Evolutionary conservation across 2,888 invertebrate genomes (phyloP).

Genomic region (Mythimna lalbum): DNA sequence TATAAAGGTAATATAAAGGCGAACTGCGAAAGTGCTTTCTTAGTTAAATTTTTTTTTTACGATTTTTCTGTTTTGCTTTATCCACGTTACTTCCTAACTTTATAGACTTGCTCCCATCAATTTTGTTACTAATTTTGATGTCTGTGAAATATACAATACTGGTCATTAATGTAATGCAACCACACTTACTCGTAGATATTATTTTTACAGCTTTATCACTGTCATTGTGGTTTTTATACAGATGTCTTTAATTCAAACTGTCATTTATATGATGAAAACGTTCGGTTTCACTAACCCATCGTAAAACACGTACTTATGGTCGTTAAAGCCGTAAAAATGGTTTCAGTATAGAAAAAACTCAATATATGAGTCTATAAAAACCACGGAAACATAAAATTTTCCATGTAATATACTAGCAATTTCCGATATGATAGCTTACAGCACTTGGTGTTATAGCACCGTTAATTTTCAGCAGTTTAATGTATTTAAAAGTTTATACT

Average conservation of each 20-base stretch:
- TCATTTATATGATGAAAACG: slow-evolving; percentile 60
- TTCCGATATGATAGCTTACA: slow-evolving; percentile 76
- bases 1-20: no score
- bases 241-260: slow-evolving; percentile 51
- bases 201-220: slow-evolving; percentile 41
- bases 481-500: slow-evolving; percentile 48
- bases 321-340: slow-evolving; percentile 84
- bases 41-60: slow-evolving; percentile 1
- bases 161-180: slow-evolving; percentile 31
- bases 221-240: slow-evolving; percentile 29
- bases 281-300: slow-evolving; percentile 64
- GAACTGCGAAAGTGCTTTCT: background rate
- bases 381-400: slow-evolving; percentile 82
- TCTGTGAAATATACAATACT: slow-evolving; percentile 10
- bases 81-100: background rate
- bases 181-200: slow-evolving; percentile 1
- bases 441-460: slow-evolving; percentile 43
- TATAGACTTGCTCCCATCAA: slow-evolving; percentile 6
- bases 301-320: slow-evolving; percentile 85
- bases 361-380: slow-evolving; percentile 86
- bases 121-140: slow-evolving; percentile 3
- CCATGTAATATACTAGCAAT: slow-evolving; percentile 82
- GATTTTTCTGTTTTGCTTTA: background rate
- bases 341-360: slow-evolving; percentile 81
- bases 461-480: slow-evolving; percentile 42